Evolutionary conservation across 1,140 invertebrate species (phyloP).

Genomic region (Bilobella aurantiaca): DNA sequence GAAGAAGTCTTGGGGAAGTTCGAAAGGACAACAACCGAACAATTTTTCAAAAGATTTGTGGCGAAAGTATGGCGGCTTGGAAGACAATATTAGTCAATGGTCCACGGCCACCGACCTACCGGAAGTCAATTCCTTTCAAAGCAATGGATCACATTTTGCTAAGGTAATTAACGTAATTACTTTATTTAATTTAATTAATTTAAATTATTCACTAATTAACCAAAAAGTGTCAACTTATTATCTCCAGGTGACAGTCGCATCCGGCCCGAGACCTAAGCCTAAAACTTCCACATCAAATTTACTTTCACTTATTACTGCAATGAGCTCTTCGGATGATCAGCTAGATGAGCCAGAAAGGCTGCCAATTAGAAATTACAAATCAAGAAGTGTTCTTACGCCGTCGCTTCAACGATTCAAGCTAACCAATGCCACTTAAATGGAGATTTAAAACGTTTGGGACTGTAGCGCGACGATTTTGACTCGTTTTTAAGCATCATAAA

Average conservation of each 20-base stretch:
- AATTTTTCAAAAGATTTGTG: conserved; percentile 27
- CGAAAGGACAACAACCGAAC: conserved; percentile 14
- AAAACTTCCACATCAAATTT: conserved; percentile 29
- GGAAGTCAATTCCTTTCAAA: not conserved
- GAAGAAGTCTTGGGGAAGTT: conserved; percentile 27
- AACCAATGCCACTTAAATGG: too few relatives aligned
- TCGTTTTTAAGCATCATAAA: too few relatives aligned
- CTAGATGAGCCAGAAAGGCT: conserved; percentile 14
- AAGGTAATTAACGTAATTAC: too few relatives aligned
- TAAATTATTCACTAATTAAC: not conserved
- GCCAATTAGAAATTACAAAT: not conserved
- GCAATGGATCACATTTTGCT: not conserved
- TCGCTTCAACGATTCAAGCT: too few relatives aligned
- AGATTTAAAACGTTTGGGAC: too few relatives aligned
- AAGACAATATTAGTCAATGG: not conserved
- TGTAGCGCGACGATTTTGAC: too few relatives aligned
- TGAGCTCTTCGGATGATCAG: conserved; percentile 34
- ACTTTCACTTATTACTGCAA: conserved; percentile 27
- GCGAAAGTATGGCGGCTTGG: conserved; percentile 19
- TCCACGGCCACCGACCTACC: not conserved
- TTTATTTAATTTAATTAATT: too few relatives aligned
- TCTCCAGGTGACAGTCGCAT: not conserved
- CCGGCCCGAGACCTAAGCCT: not conserved
- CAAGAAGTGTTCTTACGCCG: too few relatives aligned
- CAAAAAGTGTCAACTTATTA: not conserved